These are phyloP conservation scores for Agriopis aurantiaria DNA, from an alignment of 2,888 invertebrate species.

Conservation along the genomic window DNA sequence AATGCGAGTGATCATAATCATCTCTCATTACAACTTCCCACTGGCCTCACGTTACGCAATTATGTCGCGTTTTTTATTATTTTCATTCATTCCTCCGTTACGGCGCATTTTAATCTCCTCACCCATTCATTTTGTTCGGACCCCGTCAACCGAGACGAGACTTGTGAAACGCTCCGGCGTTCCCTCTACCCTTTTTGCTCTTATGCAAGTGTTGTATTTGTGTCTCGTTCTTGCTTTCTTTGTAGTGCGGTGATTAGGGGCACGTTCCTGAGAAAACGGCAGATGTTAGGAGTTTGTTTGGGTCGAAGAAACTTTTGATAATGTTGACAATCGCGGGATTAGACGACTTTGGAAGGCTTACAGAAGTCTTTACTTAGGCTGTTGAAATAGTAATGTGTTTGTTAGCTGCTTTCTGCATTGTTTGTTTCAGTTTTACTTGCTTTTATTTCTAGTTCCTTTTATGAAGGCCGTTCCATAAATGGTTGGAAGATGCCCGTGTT, in stretches of 20 bases:
- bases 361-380: constrained; percentile 50
- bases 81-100: constrained; percentile 79
- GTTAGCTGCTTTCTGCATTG: constrained; percentile 16
- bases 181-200: constrained; percentile 57
- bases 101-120: constrained; percentile 80
- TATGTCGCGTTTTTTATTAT: constrained; percentile 66
- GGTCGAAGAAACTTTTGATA: constrained; percentile 70
- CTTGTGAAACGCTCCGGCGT: constrained; percentile 81
- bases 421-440: constrained; percentile 19
- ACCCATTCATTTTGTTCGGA: constrained; percentile 82
- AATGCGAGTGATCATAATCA: constrained; percentile 40
- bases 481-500: too few relatives aligned
- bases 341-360: constrained; percentile 57
- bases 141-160: constrained; percentile 80
- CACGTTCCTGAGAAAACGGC: constrained; percentile 84
- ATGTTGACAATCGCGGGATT: constrained; percentile 62
- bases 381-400: constrained; percentile 43
- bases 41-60: constrained; percentile 77
- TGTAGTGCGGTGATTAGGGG: constrained; percentile 79
- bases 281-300: constrained; percentile 81
- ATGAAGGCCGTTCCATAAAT: neutral
- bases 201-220: constrained; percentile 30
- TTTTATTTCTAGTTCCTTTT: neutral
- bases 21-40: constrained; percentile 52
- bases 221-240: constrained; percentile 68